Evolutionary conservation across 2,888 invertebrate genomes (phyloP), one percentile per base, ranked within the genome.

Genomic region (Metellina segmentata): DNA sequence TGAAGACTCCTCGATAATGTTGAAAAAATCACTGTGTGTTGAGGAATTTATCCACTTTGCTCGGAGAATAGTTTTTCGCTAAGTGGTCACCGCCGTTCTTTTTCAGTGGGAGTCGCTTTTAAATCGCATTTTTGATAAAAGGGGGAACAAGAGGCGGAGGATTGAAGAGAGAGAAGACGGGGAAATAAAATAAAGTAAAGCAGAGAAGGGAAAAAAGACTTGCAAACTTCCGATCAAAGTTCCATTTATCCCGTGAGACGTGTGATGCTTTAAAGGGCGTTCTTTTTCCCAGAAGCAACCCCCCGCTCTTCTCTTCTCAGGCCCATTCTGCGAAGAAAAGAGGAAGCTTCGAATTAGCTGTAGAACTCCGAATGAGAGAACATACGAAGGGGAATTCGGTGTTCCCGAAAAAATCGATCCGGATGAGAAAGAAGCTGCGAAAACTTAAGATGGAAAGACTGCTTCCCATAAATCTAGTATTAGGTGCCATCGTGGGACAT

Each of bases 41-140:
- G 81, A 86, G 87, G 86, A 91, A 87, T 91, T 91, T 91, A 91
- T 91, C 91, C 91, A 91, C 91, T 91, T 91, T 91, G 91, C 91
- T 85, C 52, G 86, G 78, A 81, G 87, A 87, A 91, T 91, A 91
- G 86, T 91, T 91, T 87, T 91, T 87, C 91, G 72, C 91, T 87
- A 91, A 91, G 91, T 91, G 91, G 91, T 91, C 91, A 91, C 72
- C 72, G 78, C 20, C 34, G 53, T 49, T 81, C 71, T 53, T 81
- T 71, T 81, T 20, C 71, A n/a, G 74, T 75, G 7, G 77, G 52
- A 49, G 72, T 83, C 75, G 82, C 78, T 87, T 91, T 91, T 91
- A 91, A 91, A 91, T 91, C 91, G 86, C 86, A 82, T 87, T 91
- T 91, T 91, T 90, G 85, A 78, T 86, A 91, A 86, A 87, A 87